Conservation (phyloP, 2,888 invertebrate genomes). For the Hartigia nigra region DNA sequence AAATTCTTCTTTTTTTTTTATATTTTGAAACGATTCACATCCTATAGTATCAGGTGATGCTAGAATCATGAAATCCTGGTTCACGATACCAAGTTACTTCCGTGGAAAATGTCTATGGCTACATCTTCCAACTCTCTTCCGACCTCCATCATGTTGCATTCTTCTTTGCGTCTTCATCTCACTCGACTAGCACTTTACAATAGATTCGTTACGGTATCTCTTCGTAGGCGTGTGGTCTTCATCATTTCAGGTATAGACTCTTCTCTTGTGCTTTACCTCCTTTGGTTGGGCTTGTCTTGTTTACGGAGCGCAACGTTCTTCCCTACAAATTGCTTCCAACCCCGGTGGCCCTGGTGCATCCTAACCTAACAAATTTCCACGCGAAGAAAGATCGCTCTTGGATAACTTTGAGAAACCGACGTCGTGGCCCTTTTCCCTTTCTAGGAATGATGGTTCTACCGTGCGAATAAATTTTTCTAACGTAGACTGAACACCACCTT, state of each 20-base stretch:
- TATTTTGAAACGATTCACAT: not conserved
- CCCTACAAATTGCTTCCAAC: constrained; percentile 16
- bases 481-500: not conserved
- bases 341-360: constrained; percentile 16
- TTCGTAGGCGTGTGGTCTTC: constrained; percentile 14
- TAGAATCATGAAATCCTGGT: not conserved
- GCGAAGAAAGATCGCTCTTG: constrained; percentile 5
- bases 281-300: constrained; percentile 7
- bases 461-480: not conserved
- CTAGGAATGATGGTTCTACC: not conserved
- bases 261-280: not conserved
- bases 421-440: not conserved
- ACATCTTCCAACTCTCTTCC: not conserved
- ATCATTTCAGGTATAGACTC: constrained; percentile 2
- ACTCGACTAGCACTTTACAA: constrained; percentile 12
- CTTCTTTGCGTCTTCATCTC: not conserved
- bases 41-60: not conserved
- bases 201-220: constrained; percentile 18
- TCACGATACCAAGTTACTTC: not conserved
- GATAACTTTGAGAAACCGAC: not conserved
- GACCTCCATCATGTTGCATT: not conserved
- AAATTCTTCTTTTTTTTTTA: not conserved
- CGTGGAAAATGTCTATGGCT: not conserved
- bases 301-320: constrained; percentile 13
- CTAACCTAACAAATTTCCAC: constrained; percentile 13